These are phyloP conservation scores for Numenius arquata DNA, from an alignment of 2,113 vertebrate genomes.

Conservation along the genomic window DNA sequence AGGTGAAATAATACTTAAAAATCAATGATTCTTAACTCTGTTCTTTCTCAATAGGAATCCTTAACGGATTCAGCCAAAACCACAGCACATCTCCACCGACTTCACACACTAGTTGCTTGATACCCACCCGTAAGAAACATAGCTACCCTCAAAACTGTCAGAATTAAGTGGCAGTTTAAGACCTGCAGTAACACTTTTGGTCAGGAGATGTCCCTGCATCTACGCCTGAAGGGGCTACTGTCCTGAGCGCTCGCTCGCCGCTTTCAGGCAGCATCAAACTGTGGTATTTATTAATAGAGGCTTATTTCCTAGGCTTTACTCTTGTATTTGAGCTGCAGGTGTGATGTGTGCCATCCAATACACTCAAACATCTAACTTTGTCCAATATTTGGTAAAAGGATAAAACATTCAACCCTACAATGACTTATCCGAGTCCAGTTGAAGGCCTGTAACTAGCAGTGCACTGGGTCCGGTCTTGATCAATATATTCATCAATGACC, in stretches of 20 bases:
- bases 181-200: background rate
- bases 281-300: too few relatives aligned
- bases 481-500: too few relatives aligned
- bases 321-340: background rate
- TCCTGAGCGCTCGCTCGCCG: fast-evolving
- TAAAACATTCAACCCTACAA: background rate
- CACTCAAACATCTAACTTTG: background rate
- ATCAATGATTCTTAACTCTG: background rate
- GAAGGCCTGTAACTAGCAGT: too few relatives aligned
- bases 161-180: background rate
- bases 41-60: background rate
- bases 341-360: background rate
- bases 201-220: background rate
- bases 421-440: background rate
- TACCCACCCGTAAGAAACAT: background rate
- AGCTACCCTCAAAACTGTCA: fast-evolving
- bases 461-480: too few relatives aligned
- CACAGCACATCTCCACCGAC: background rate
- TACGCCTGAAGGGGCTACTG: background rate
- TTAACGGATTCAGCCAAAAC: background rate
- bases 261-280: too few relatives aligned
- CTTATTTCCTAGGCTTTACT: background rate
- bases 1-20: background rate
- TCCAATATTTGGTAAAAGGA: background rate
- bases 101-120: background rate